Conservation (phyloP, 2,888 invertebrate genomes). For the Leptarthrus brevirostris region DNA sequence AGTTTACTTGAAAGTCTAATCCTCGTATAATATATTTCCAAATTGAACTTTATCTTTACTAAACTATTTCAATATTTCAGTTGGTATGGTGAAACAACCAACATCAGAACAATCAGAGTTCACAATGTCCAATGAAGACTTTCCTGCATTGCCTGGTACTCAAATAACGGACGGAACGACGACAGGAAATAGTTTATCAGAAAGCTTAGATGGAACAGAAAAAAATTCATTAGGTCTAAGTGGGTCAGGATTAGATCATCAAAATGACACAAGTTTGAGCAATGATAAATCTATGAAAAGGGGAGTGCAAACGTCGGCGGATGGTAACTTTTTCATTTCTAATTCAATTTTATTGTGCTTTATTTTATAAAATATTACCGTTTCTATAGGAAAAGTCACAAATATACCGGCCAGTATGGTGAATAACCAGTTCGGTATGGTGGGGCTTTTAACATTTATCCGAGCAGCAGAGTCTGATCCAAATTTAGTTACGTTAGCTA, state of each 20-base stretch:
- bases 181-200: constrained; percentile 63
- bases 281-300: constrained; percentile 72
- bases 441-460: constrained; percentile 97
- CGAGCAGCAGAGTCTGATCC: constrained; percentile 97
- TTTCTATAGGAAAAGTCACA: constrained; percentile 85
- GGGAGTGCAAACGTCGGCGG: constrained; percentile 95
- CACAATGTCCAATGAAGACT: constrained; percentile 99
- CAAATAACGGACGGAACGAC: constrained; percentile 74
- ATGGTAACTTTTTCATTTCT: constrained; percentile 72
- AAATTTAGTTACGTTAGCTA: constrained; percentile 93
- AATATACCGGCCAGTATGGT: constrained; percentile 99
- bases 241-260: constrained; percentile 59
- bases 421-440: constrained; percentile 99
- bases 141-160: constrained; percentile 98
- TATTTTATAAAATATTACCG: constrained; percentile 7
- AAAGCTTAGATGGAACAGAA: constrained; percentile 66
- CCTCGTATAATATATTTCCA: constrained; percentile 1
- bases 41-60: not conserved
- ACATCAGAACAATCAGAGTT: constrained; percentile 92
- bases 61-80: constrained; percentile 66
- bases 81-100: constrained; percentile 96
- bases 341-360: not conserved
- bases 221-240: constrained; percentile 56
- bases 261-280: constrained; percentile 66
- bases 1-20: constrained; percentile 61